These are phyloP conservation scores for Uromys caudimaculatus DNA, from an alignment of 2,797 vertebrate species.

Conservation along the genomic window DNA sequence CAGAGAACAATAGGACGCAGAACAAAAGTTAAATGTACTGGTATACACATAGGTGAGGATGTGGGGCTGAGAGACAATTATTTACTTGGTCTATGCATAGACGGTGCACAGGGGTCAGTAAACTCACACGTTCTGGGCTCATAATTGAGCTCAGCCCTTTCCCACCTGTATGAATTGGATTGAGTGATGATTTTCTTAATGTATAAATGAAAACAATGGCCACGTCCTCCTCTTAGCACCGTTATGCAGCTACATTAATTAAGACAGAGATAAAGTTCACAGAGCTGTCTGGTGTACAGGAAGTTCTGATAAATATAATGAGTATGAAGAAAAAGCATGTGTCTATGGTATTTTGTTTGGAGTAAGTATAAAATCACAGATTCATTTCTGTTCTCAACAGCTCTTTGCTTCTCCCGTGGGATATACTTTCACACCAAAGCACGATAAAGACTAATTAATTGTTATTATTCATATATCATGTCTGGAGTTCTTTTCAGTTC, in stretches of 20 bases:
- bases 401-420: not conserved
- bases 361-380: not conserved
- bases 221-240: not conserved
- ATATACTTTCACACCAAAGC: not conserved
- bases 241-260: not conserved
- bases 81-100: not conserved
- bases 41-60: not conserved
- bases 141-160: not conserved
- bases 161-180: not conserved
- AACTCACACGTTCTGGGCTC: not conserved
- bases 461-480: not conserved
- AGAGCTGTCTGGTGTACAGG: not conserved
- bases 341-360: constrained; percentile 3
- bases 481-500: constrained; percentile 32
- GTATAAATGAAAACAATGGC: not conserved
- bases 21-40: not conserved
- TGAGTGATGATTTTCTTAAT: constrained; percentile 4
- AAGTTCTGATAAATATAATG: not conserved
- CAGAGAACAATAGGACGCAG: not conserved
- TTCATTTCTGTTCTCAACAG: not conserved
- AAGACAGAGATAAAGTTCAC: not conserved
- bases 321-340: not conserved
- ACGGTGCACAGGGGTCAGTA: not conserved
- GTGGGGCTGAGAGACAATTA: not conserved
- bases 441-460: constrained; percentile 28